These are phyloP conservation scores for Notocelia uddmanniana DNA, from an alignment of 2,888 invertebrate species.

Conservation along the genomic window DNA sequence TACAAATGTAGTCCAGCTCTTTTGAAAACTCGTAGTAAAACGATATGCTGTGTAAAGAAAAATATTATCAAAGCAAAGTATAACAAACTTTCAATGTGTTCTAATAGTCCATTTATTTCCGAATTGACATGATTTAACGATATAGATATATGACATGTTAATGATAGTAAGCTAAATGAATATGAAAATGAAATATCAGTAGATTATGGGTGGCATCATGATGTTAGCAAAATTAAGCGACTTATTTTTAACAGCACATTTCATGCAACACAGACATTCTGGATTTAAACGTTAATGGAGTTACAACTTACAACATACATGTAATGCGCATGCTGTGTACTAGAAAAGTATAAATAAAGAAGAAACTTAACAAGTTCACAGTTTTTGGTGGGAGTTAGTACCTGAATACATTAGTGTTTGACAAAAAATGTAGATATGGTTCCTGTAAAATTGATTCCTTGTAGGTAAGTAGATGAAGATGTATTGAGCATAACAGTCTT, in stretches of 20 bases:
- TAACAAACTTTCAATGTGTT: background rate
- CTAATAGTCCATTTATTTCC: background rate
- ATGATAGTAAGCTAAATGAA: slow-evolving; percentile 34
- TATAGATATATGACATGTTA: slow-evolving; percentile 21
- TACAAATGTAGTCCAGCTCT: slow-evolving; percentile 99
- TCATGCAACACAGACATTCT: slow-evolving; percentile 36
- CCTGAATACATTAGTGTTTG: background rate
- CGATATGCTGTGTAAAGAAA: slow-evolving; percentile 85
- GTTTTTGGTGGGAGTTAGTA: slow-evolving; percentile 2
- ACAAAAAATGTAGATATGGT: background rate
- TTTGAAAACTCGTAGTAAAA: slow-evolving; percentile 95
- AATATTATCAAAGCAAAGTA: background rate
- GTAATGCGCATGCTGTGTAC: slow-evolving; percentile 38
- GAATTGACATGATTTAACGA: background rate
- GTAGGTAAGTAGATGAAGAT: background rate
- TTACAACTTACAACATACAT: slow-evolving; percentile 26
- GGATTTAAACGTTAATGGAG: slow-evolving; percentile 21
- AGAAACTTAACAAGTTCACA: background rate
- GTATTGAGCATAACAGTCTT: too few relatives aligned
- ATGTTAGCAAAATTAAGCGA: slow-evolving; percentile 39
- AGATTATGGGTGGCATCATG: slow-evolving; percentile 21
- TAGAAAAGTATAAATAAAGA: slow-evolving; percentile 32
- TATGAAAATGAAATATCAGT: slow-evolving; percentile 5
- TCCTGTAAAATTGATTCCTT: background rate
- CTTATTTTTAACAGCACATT: slow-evolving; percentile 25